phyloP scores from a whole-genome alignment of 2,113 vertebrate genomes.

The Hippocampus guttulatus region DNA sequence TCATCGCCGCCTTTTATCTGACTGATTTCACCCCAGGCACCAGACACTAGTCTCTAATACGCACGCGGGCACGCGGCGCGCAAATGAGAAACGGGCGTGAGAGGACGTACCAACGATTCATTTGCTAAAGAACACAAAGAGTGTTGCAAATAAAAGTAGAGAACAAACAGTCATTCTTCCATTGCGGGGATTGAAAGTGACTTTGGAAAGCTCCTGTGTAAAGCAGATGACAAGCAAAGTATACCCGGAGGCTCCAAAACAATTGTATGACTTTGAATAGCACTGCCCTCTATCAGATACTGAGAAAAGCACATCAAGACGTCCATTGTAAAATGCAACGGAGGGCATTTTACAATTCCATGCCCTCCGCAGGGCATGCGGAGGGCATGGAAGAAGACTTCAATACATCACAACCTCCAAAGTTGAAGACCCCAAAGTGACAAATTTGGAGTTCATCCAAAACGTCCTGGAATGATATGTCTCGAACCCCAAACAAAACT shows the following conservation, averaged over 20 bases:
- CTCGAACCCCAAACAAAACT: neutral
- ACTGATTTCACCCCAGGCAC: conserved; percentile 83
- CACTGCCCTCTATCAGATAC: neutral
- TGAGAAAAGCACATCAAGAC: neutral
- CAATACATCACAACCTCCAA: neutral
- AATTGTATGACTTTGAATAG: neutral
- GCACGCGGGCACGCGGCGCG: conserved; percentile 27
- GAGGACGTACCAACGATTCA: conserved; percentile 27
- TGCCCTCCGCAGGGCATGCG: no score
- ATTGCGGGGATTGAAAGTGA: conserved; percentile 19
- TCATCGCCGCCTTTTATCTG: conserved; percentile 87
- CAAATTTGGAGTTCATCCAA: no score
- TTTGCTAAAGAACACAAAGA: conserved; percentile 48
- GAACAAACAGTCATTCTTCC: conserved; percentile 26
- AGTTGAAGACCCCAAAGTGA: neutral
- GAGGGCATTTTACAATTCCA: no score
- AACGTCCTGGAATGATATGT: no score
- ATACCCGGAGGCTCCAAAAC: neutral
- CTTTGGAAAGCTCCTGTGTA: conserved; percentile 15
- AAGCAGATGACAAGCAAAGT: conserved; percentile 1
- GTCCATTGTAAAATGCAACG: neutral
- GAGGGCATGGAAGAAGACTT: neutral
- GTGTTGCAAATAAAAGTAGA: conserved; percentile 9
- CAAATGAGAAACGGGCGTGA: conserved; percentile 31
- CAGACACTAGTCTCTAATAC: conserved; percentile 54